Conservation (phyloP, 2,797 vertebrate species). For the Sebastes steindachneri region DNA sequence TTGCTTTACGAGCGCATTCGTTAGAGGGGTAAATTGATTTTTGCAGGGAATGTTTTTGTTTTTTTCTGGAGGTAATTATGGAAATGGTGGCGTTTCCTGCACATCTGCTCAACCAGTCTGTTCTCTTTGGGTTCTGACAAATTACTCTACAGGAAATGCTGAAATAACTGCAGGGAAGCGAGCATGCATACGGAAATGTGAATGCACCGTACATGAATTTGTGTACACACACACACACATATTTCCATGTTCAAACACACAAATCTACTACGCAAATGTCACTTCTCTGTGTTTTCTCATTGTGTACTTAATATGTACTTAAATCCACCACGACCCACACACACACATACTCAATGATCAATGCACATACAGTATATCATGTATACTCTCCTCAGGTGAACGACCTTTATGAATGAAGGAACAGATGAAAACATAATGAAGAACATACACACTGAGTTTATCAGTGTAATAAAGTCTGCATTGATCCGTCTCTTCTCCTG, state of each 20-base stretch:
- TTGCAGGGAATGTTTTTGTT: constrained; percentile 17
- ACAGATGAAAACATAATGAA: constrained; percentile 6
- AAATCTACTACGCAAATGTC: neutral
- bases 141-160: constrained; percentile 32
- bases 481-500: neutral
- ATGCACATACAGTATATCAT: neutral
- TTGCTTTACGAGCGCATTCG: constrained; percentile 34
- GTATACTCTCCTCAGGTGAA: constrained; percentile 6
- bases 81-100: constrained; percentile 53
- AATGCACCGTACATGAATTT: neutral
- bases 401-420: neutral
- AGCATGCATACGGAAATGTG: neutral
- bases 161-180: constrained; percentile 24
- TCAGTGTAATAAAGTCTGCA: constrained; percentile 5
- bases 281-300: neutral
- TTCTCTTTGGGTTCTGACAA: constrained; percentile 56
- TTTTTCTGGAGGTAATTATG: constrained; percentile 52
- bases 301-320: neutral
- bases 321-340: neutral
- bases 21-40: constrained; percentile 51
- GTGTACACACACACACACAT: neutral
- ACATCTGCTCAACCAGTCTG: constrained; percentile 60
- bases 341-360: neutral
- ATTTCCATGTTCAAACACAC: neutral
- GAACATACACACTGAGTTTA: neutral